Evolutionary conservation across 2,113 vertebrate genomes (phyloP).

Genomic region (Phalacrocorax carbo): DNA sequence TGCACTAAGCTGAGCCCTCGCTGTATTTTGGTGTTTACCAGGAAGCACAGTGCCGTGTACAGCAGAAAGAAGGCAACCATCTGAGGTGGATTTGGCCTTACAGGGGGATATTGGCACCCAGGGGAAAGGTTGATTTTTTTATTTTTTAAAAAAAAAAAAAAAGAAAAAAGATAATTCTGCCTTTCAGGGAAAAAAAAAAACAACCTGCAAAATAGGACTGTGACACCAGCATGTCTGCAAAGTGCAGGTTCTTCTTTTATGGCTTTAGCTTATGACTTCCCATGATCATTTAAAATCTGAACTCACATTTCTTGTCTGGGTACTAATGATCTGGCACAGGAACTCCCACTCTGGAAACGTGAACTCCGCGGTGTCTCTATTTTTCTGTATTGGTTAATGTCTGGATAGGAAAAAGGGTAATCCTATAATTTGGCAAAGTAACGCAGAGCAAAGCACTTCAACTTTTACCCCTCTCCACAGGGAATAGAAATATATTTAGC

Average conservation of each 20-base stretch:
- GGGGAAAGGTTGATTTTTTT: neutral
- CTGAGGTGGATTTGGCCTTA: neutral
- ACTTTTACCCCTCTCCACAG: neutral
- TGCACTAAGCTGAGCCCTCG: neutral
- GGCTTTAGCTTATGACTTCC: neutral
- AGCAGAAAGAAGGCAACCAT: neutral
- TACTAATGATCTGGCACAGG: neutral
- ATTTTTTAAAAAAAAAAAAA: neutral
- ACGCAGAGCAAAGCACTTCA: neutral
- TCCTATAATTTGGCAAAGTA: slow-evolving; percentile 5
- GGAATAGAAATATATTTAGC: neutral
- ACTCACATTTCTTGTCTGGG: neutral
- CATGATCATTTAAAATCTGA: neutral
- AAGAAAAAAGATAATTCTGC: neutral
- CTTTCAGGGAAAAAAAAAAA: neutral
- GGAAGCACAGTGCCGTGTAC: fast-evolving
- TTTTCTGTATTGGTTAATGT: neutral
- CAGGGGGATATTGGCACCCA: neutral
- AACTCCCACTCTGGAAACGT: neutral
- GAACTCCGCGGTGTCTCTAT: neutral
- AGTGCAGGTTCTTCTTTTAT: neutral
- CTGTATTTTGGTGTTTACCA: neutral
- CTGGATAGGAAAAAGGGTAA: neutral
- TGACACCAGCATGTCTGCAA: neutral
- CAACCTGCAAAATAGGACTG: neutral